Evolutionary conservation across 2,888 invertebrate species (phyloP).

Genomic region (Tigriopus californicus): DNA sequence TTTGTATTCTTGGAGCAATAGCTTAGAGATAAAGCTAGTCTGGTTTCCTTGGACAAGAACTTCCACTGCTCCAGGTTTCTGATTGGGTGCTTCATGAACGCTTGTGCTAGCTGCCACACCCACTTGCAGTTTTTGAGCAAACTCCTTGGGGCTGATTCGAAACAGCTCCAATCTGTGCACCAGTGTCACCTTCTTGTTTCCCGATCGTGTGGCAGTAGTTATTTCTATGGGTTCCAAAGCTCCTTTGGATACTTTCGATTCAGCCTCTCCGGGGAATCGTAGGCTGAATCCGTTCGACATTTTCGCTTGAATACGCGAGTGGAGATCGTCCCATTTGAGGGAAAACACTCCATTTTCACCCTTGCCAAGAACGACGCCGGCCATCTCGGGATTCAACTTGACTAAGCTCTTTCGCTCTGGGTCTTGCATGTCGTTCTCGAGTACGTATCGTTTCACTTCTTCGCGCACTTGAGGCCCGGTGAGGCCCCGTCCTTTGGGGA

Average conservation of each 20-base stretch:
- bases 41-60: constrained; percentile 82
- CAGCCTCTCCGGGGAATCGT: constrained; percentile 26
- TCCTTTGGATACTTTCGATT: constrained; percentile 37
- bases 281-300: constrained; percentile 54
- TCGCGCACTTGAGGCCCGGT: constrained; percentile 43
- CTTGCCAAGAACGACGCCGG: constrained; percentile 28
- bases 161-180: constrained; percentile 72
- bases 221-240: constrained; percentile 58
- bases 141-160: constrained; percentile 56
- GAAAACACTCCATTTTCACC: constrained; percentile 23
- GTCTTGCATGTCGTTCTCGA: constrained; percentile 38
- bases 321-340: constrained; percentile 46
- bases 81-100: constrained; percentile 49
- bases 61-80: constrained; percentile 42
- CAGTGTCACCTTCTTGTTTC: constrained; percentile 78
- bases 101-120: constrained; percentile 72
- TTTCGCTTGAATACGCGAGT: constrained; percentile 40
- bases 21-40: constrained; percentile 39
- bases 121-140: constrained; percentile 61
- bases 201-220: constrained; percentile 52
- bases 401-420: constrained; percentile 28
- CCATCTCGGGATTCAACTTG: constrained; percentile 36
- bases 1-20: constrained; percentile 49
- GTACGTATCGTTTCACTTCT: constrained; percentile 50
- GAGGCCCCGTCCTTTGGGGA: constrained; percentile 41